phyloP scores from a whole-genome alignment of 2,888 invertebrate genomes.

The Tridacna crocea region DNA sequence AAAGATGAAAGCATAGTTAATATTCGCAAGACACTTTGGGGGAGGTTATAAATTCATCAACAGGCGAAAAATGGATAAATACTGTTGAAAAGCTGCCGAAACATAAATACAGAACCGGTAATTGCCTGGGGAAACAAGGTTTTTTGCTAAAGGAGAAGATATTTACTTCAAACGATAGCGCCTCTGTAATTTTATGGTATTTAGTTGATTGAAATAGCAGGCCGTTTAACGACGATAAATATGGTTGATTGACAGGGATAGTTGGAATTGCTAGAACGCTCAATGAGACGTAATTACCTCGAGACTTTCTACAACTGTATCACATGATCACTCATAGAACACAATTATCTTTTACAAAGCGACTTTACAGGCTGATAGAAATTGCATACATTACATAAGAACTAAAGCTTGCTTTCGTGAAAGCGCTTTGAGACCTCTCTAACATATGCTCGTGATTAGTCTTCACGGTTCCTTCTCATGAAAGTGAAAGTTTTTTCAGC shows the following conservation, averaged over 20 bases:
- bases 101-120: conserved; percentile 54
- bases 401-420: background rate
- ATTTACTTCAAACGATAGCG: conserved; percentile 60
- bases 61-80: conserved; percentile 58
- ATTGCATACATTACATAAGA: conserved; percentile 37
- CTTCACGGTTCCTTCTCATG: background rate
- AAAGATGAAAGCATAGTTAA: conserved; percentile 64
- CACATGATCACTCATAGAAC: conserved; percentile 48
- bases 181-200: conserved; percentile 63
- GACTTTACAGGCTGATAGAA: conserved; percentile 46
- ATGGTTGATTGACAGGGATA: conserved; percentile 61
- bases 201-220: conserved; percentile 62
- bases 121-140: conserved; percentile 50
- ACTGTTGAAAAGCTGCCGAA: conserved; percentile 62
- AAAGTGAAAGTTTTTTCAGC: background rate
- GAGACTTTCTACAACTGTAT: conserved; percentile 55
- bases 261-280: conserved; percentile 51
- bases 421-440: conserved; percentile 4
- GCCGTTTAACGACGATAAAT: conserved; percentile 55
- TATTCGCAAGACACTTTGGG: conserved; percentile 47
- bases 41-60: conserved; percentile 60
- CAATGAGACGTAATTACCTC: conserved; percentile 57
- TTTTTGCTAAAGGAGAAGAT: conserved; percentile 59
- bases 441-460: conserved; percentile 19
- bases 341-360: conserved; percentile 52